Base-by-base conservation (phyloP, 2,888 invertebrate genomes). In the Empis livida region DNA sequence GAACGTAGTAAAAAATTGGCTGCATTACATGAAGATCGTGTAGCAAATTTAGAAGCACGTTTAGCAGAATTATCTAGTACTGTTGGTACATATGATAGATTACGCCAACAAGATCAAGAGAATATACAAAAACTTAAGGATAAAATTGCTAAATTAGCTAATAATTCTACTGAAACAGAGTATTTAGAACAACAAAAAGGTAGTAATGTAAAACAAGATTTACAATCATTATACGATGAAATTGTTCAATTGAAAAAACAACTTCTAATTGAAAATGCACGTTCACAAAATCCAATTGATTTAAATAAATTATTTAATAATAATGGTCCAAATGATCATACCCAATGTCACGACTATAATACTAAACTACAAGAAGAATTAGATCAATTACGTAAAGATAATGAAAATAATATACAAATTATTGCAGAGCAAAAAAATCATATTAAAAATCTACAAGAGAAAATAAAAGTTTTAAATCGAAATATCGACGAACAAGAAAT, bases 31-130 rank as follows among this genome's bases (percentile, higher is more conserved):
- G 90, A 90, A 62, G 79, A 83, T 47, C 72, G 88, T 50, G 87
- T 89, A 1, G 81, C 82, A 0, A 73, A 79, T 43, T 71, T 91
- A 44, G 90, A 91, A 65, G 75, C 78, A 5, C 76, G 80, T 52
- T 65, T 90, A 15, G 84, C 88, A 0, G 89, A 91, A 59, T 67
- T 91, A 27, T 88, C 88, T 0, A 78, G 79, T 47, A 82, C 82
- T 0, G 79, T 90, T 4, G 89, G 88, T 0, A 77, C 76, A 51
- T 87, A 88, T 58, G 88, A 90, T 61, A 70, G 82, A 47, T 64
- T 80, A 10, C 68, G 84, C 3, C 77, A 82, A 45, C 75, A 78
- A 50, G 89, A 91, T 67, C 82, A 83, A 62, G 74, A 75, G 46
- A 75, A 78, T 14, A 88, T 90, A 57, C 77, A 80, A 52, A 78